Conservation (phyloP, 2,888 invertebrate species). For the Heteromurus nitidus region DNA sequence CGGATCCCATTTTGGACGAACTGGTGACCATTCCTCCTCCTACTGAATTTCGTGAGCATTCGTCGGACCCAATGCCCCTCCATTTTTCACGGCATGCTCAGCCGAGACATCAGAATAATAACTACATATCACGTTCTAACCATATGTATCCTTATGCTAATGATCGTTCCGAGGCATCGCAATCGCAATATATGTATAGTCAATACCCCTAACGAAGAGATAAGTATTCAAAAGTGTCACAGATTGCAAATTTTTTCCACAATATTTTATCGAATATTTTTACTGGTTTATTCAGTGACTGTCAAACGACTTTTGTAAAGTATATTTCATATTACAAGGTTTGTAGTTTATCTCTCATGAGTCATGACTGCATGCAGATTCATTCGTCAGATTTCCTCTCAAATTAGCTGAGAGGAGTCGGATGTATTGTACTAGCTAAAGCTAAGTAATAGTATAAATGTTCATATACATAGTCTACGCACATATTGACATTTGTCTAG, state of each 20-base stretch:
- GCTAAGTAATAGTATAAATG: too few species aligned
- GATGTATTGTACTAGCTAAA: neutral
- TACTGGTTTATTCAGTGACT: too few species aligned
- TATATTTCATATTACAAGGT: constrained; percentile 25
- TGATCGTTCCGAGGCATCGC: constrained; percentile 20
- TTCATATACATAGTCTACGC: too few species aligned
- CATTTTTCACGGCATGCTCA: constrained; percentile 18
- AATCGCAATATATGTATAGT: constrained; percentile 54
- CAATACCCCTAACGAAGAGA: constrained; percentile 53
- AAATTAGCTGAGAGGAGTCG: constrained; percentile 11
- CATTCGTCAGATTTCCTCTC: constrained; percentile 16
- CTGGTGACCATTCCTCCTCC: constrained; percentile 62
- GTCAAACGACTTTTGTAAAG: constrained; percentile 28
- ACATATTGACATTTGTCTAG: too few species aligned
- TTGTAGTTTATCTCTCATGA: too few species aligned
- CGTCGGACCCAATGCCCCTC: neutral
- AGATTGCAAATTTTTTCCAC: neutral
- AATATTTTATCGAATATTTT: constrained; percentile 16
- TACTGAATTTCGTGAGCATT: constrained; percentile 43
- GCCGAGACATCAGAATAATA: neutral
- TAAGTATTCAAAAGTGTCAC: too few species aligned
- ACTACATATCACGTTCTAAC: constrained; percentile 17
- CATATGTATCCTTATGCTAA: constrained; percentile 27
- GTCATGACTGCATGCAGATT: constrained; percentile 19
- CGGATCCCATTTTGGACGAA: constrained; percentile 41